These are phyloP conservation scores for Prionailurus viverrinus DNA, from an alignment of 2,113 vertebrate genomes.

Conservation along the genomic window DNA sequence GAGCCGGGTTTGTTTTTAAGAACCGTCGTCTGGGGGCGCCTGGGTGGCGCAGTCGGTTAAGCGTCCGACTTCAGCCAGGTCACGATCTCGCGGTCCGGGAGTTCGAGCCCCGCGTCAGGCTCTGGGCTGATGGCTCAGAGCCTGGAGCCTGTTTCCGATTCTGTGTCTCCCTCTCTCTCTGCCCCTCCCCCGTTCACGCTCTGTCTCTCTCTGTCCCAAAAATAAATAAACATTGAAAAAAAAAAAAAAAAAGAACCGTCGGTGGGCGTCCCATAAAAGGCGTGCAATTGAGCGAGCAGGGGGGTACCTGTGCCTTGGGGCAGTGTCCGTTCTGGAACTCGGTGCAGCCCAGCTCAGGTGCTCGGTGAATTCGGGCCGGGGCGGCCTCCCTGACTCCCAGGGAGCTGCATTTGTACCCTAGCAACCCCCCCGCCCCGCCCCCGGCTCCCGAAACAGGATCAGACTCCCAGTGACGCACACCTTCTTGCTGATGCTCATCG, in stretches of 20 bases:
- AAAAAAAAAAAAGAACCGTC: too few species aligned
- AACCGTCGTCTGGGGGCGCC: background rate
- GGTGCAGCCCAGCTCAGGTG: accelerated
- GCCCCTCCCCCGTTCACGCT: too few species aligned
- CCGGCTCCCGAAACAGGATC: accelerated
- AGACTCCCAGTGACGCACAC: background rate
- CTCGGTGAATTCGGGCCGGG: accelerated
- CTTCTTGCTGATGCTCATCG: background rate
- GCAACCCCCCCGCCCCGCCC: accelerated
- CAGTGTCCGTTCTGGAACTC: accelerated
- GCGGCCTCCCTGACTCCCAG: accelerated
- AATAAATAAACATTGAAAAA: too few species aligned
- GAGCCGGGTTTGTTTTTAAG: background rate
- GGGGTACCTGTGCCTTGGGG: accelerated
- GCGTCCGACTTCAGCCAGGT: too few species aligned
- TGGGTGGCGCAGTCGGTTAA: too few species aligned
- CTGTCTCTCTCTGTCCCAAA: too few species aligned
- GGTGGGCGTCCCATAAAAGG: accelerated
- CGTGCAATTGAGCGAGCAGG: accelerated
- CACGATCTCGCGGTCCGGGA: too few species aligned
- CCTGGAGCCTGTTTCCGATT: too few species aligned
- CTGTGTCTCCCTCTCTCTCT: too few species aligned
- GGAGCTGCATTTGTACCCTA: accelerated
- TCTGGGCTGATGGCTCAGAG: too few species aligned
- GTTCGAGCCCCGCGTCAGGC: too few species aligned